A percentile compares a stretch with the other conserved stretches of the same genome.
phyloP scores from a whole-genome alignment of 35 echinoderm and acorn worm species.

The Antedon bifida region DNA sequence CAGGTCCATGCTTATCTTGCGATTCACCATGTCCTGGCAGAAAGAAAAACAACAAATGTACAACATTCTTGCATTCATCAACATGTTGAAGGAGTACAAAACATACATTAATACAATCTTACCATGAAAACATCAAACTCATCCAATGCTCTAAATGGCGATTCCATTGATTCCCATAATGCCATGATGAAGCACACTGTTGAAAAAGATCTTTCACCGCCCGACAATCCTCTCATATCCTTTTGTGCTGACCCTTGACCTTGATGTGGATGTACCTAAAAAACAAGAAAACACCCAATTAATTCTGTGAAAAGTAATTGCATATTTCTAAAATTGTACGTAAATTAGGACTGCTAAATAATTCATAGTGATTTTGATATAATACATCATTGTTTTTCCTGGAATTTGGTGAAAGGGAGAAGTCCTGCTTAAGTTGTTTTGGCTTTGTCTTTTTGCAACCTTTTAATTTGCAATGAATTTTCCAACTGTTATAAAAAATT shows the following conservation, averaged over 20 bases:
- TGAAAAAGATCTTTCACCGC: slow-evolving; percentile 77
- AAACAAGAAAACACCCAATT: not conserved
- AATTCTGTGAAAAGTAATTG: too few relatives aligned
- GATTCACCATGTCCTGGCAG: slow-evolving; percentile 89
- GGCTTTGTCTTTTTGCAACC: too few relatives aligned
- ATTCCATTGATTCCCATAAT: slow-evolving; percentile 87
- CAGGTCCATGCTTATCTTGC: slow-evolving; percentile 77
- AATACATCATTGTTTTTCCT: too few relatives aligned
- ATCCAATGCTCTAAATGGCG: slow-evolving; percentile 78
- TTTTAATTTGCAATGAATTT: too few relatives aligned
- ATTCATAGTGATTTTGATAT: too few relatives aligned
- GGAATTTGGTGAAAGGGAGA: too few relatives aligned
- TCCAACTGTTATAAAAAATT: too few relatives aligned
- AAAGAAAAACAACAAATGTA: not conserved
- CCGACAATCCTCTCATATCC: slow-evolving; percentile 74
- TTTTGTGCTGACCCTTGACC: slow-evolving; percentile 19
- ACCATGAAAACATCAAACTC: slow-evolving; percentile 99
- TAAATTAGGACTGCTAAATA: too few relatives aligned
- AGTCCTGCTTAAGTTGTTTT: too few relatives aligned
- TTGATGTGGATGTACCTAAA: slow-evolving; percentile 67
- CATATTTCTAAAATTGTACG: too few relatives aligned
- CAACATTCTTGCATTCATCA: too few relatives aligned
- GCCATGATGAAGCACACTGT: slow-evolving; percentile 99
- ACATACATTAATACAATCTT: slow-evolving; percentile 4
- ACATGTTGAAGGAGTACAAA: too few relatives aligned